A percentile compares a stretch with the other conserved stretches of the same genome.
Evolutionary conservation across 2,797 vertebrate species (phyloP).

Genomic region (Perodicticus potto): DNA sequence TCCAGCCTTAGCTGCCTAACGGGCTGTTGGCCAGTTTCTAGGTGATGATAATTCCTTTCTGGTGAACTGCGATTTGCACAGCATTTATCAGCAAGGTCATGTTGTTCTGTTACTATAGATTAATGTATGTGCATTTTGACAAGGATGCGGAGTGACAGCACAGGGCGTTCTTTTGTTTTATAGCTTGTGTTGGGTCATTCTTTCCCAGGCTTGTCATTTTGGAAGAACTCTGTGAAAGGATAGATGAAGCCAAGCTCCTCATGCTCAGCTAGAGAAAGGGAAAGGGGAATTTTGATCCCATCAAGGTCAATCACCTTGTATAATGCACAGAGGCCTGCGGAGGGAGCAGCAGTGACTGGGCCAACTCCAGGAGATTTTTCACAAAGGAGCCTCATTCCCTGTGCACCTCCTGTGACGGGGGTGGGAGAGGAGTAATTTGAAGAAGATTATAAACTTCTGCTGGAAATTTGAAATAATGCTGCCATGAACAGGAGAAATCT

Average conservation of each 20-base stretch:
- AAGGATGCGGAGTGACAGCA: background rate
- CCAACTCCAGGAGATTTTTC: background rate
- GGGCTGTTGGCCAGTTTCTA: background rate
- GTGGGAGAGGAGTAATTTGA: background rate
- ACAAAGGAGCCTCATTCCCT: background rate
- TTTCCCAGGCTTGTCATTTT: slow-evolving; percentile 12
- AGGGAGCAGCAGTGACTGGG: background rate
- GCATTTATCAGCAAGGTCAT: background rate
- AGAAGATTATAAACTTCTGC: background rate
- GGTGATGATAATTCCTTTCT: background rate
- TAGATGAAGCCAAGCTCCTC: background rate
- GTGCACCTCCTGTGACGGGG: background rate
- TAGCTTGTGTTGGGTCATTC: background rate
- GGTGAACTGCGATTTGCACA: background rate
- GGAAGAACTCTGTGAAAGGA: background rate
- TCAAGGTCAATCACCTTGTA: background rate
- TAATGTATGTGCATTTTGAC: background rate
- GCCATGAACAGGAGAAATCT: background rate
- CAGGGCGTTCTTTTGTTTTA: background rate
- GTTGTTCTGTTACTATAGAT: background rate
- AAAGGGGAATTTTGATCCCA: background rate
- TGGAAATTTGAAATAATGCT: slow-evolving; percentile 15
- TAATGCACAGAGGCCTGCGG: background rate
- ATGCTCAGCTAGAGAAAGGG: background rate
- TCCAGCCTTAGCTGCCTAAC: background rate